Base-by-base conservation (phyloP, 2,797 vertebrate species). In the Leuciscus waleckii region DNA sequence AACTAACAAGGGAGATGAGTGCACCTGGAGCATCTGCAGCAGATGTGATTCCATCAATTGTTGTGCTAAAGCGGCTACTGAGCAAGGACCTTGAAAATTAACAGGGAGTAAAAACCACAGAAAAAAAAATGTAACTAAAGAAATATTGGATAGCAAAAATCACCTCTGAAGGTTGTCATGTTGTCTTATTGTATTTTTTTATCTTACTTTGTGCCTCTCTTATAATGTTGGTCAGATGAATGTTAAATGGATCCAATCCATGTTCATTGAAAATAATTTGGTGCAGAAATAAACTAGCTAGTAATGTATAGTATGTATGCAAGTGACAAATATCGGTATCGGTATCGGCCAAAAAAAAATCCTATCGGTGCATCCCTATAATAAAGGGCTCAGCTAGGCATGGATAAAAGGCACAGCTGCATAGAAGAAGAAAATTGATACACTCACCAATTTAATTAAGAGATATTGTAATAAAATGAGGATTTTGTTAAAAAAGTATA, bases 381-480 rank as follows among this genome's bases (percentile, higher is more conserved):
- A 35, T 14, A 43, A 14, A 43, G 37, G 29, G 19, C 37, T n/a
- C 37, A 43, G 68, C n/a, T 21, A 21, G 23, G 23, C 7, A 35
- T 63, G 56, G 29, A 65, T 41, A 49, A 73, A 82, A 37, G 39
- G 54, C 54, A 51, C 43, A 82, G 49, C 26, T 82, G 69, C 19
- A 37, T 16, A 43, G 43, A 49, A 46, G 21, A 29, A 46, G 26
- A 32, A 82, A 14, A 32, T 23, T 26, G 16, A 73, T 32, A 14
- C 1, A 39, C 11, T 17, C 2, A 29, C 26, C 10, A 5, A 21
- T 56, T 35, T 73, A 11, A 63, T 61, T 41, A 32, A 8, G 35
- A 61, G 17, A 49, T 9, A 19, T 10, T 74, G 0, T 49, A 10
- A 49, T 11, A 43, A 13, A 71, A 46, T 73, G 0, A 14, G 39